Evolutionary conservation across 2,888 invertebrate genomes (phyloP).

Genomic region (Brassicogethes aeneus): DNA sequence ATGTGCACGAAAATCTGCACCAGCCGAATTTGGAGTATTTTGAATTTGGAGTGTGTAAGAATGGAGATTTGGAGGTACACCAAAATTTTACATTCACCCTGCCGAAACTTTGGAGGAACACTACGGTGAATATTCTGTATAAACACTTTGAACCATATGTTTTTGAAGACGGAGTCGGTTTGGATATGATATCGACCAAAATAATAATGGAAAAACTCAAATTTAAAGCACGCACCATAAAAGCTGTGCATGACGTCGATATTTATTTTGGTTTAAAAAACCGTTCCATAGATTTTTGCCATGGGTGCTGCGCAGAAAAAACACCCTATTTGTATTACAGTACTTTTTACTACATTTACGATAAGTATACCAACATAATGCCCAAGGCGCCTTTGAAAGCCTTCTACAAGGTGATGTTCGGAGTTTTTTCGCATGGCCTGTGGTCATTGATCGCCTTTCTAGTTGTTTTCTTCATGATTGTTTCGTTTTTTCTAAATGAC

Average conservation of each 20-base stretch:
- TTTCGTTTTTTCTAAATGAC: neutral
- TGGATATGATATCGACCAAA: too few relatives aligned
- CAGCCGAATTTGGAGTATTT: neutral
- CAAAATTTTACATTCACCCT: neutral
- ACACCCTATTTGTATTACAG: too few relatives aligned
- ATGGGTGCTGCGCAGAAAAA: too few relatives aligned
- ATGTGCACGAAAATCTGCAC: neutral
- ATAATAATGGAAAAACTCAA: too few relatives aligned
- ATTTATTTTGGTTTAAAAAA: too few relatives aligned
- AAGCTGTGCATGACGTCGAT: too few relatives aligned
- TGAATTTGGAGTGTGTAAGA: neutral
- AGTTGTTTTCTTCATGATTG: neutral
- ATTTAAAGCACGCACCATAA: too few relatives aligned
- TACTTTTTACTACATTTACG: too few relatives aligned
- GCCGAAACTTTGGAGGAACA: neutral
- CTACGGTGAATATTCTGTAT: neutral
- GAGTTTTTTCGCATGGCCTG: neutral
- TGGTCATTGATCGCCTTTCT: neutral
- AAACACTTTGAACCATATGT: neutral
- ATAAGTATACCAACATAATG: too few relatives aligned
- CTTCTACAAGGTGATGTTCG: neutral
- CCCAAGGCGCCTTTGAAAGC: too few relatives aligned
- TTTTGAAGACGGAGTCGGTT: too few relatives aligned
- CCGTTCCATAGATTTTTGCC: too few relatives aligned
- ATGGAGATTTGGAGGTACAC: neutral